Base-by-base conservation (phyloP, 2,113 vertebrate species). In the Echinops telfairi region DNA sequence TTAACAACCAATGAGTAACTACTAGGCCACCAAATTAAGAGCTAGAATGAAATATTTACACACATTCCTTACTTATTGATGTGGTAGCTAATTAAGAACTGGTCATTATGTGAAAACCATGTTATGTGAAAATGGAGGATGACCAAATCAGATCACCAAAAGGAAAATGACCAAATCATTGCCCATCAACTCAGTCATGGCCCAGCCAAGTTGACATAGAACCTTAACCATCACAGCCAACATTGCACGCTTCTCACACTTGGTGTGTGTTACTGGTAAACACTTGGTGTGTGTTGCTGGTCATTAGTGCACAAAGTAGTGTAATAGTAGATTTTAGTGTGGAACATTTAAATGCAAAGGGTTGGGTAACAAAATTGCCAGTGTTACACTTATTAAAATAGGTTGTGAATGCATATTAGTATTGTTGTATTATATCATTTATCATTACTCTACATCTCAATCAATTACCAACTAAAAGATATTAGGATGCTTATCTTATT, bases 401-500 rank as follows among this genome's bases (percentile, higher is more conserved):
- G 86, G 73, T 47, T 83, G 60, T 62, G 80, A 62, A 53, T 53
- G 47, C 47, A 53, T 53, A 53, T 27, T 79, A 83, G 6, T 91
- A 57, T 75, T 82, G 47, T 2, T 53, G 12, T 53, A 53, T 53
- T 53, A 53, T 53, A 14, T 53, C 47, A 53, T 14, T 75, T 79
- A 76, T 86, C 15, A 89, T 89, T 92, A 25, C 23, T 77, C 84
- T 91, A 81, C 81, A 33, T 83, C 31, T 17, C 86, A 10, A 64
- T 62, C 38, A 89, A 78, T 73, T 83, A 29, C 76, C 70, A 83
- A 33, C 10, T 47, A 47, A 89, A 73, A 27, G 3, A 60, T 84
- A 86, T 66, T 88, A 71, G 23, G 11, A 31, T 78, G 15, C 27
- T 83, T 86, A 86, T 73, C 86, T 86, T 81, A 81, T 83, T 88